These are phyloP conservation scores for Allacma fusca DNA, from an alignment of 2,888 invertebrate genomes.

Conservation along the genomic window DNA sequence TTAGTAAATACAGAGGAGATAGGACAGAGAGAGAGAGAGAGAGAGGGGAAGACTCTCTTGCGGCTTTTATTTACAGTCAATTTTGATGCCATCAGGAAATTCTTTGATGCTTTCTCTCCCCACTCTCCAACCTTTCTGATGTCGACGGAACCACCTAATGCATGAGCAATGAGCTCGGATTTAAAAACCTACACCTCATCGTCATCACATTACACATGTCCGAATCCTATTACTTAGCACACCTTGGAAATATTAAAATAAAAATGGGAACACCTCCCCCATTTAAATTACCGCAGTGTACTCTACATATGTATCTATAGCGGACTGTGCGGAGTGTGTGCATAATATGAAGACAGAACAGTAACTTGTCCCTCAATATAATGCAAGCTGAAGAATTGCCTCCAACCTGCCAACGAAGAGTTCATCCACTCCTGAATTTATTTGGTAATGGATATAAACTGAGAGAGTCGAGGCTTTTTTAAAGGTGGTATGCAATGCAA, in stretches of 20 bases:
- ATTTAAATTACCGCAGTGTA: slow-evolving; percentile 3
- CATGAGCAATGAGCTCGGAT: slow-evolving; percentile 32
- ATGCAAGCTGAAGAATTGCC: not conserved
- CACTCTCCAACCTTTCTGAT: slow-evolving; percentile 26
- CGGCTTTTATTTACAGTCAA: slow-evolving; percentile 11
- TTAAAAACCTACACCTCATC: slow-evolving; percentile 29
- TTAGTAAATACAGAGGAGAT: not conserved
- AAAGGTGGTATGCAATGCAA: not conserved
- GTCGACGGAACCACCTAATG: slow-evolving; percentile 28
- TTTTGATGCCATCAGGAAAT: slow-evolving; percentile 1
- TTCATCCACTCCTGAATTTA: slow-evolving; percentile 23
- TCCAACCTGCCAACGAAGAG: slow-evolving; percentile 18
- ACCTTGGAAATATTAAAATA: slow-evolving; percentile 26
- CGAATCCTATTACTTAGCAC: slow-evolving; percentile 19
- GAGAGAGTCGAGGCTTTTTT: not conserved
- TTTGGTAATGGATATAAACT: not conserved
- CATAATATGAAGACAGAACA: not conserved
- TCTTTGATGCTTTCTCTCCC: not conserved
- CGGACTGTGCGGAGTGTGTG: not conserved
- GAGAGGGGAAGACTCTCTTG: not conserved
- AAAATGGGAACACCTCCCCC: slow-evolving; percentile 27
- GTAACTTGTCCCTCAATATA: not conserved
- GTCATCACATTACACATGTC: slow-evolving; percentile 22
- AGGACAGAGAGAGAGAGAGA: not conserved
- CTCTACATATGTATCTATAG: too few relatives aligned